These are phyloP conservation scores for Anguilla anguilla DNA, from an alignment of 2,797 vertebrate genomes.

Conservation along the genomic window DNA sequence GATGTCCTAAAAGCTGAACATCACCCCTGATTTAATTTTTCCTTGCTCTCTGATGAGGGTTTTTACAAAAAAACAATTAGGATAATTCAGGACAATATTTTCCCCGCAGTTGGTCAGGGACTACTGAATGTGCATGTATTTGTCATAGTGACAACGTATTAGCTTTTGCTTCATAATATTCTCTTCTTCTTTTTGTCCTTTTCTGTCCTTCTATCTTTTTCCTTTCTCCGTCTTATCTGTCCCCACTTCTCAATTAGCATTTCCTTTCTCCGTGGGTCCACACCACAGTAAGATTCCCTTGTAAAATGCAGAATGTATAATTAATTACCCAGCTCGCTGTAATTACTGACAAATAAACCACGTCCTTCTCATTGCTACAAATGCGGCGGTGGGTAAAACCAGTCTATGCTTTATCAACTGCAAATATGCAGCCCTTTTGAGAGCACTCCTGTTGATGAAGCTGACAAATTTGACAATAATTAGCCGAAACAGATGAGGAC, in stretches of 20 bases:
- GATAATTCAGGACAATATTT: background rate
- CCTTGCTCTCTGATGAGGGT: no score
- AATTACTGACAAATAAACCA: conserved; percentile 99
- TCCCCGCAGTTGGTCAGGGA: background rate
- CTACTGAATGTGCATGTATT: background rate
- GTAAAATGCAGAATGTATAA: conserved; percentile 99
- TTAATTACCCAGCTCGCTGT: conserved; percentile 99
- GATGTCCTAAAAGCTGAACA: no score
- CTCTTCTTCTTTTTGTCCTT: conserved; percentile 51
- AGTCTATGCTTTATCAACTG: conserved; percentile 97
- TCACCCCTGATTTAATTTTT: no score
- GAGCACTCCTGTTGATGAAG: conserved; percentile 98
- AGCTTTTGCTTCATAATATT: conserved; percentile 63
- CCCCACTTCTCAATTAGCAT: conserved; percentile 49
- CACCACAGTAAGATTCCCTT: conserved; percentile 93
- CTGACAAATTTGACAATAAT: conserved; percentile 99
- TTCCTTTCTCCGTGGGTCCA: conserved; percentile 71
- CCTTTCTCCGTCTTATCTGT: conserved; percentile 17
- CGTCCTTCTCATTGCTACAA: conserved; percentile 92
- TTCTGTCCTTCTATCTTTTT: background rate
- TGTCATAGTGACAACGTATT: conserved; percentile 20
- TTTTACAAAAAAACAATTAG: no score
- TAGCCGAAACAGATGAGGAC: conserved; percentile 99
- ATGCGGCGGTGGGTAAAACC: conserved; percentile 93
- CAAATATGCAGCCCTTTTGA: conserved; percentile 96